Percentiles rank a stretch among this genome's conserved stretches.
phyloP scores from a whole-genome alignment of 2,113 vertebrate species.

The Neofelis nebulosa region DNA sequence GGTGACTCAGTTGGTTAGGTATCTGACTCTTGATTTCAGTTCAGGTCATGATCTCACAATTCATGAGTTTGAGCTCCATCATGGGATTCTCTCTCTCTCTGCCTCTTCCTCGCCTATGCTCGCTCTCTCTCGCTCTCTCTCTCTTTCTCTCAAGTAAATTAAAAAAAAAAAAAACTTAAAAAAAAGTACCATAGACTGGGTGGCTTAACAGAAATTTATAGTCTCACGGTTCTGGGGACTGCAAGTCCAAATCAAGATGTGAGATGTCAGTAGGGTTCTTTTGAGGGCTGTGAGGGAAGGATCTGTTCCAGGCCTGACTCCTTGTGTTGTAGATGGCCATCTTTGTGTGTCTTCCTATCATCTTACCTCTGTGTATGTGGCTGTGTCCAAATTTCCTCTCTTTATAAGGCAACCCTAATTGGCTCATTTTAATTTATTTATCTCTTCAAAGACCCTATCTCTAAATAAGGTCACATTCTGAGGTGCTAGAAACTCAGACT shows the following conservation, averaged over 20 bases:
- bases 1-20: too few species aligned
- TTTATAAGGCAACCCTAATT: not conserved
- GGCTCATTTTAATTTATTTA: not conserved
- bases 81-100: too few species aligned
- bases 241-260: not conserved
- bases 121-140: too few species aligned
- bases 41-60: too few species aligned
- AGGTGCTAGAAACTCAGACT: not conserved
- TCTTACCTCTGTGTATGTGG: not conserved
- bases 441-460: not conserved
- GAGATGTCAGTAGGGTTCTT: too few species aligned
- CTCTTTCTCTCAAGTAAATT: too few species aligned
- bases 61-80: too few species aligned
- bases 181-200: not conserved
- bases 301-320: not conserved
- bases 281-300: not conserved
- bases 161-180: too few species aligned
- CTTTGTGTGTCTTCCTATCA: not conserved
- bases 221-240: not conserved
- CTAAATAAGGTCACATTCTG: not conserved
- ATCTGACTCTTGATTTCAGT: too few species aligned
- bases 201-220: not conserved
- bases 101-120: too few species aligned
- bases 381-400: not conserved
- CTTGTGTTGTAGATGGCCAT: rapidly evolving